These are phyloP conservation scores for Sphaeridia pumilis DNA, from an alignment of 2,888 invertebrate species.

Conservation along the genomic window DNA sequence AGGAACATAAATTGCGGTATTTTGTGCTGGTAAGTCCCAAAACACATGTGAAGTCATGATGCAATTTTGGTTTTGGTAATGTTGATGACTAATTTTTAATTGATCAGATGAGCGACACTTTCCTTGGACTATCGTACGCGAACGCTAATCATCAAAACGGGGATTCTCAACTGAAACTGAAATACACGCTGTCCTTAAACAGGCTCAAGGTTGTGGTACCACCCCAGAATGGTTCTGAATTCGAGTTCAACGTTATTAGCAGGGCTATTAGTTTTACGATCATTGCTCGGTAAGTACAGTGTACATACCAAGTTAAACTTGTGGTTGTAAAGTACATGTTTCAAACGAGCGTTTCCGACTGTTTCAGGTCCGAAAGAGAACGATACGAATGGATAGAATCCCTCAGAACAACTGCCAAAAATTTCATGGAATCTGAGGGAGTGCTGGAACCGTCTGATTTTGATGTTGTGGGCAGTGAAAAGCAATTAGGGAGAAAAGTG, in stretches of 20 bases:
- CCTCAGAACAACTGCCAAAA: slow-evolving; percentile 43
- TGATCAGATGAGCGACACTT: slow-evolving; percentile 43
- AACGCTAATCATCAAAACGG: slow-evolving; percentile 37
- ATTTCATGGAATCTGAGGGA: background rate
- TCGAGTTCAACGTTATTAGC: slow-evolving; percentile 48
- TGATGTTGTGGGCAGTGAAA: background rate
- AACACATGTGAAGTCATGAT: too few relatives aligned
- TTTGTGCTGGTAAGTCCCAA: slow-evolving; percentile 50
- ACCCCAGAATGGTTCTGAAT: slow-evolving; percentile 41
- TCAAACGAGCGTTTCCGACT: slow-evolving; percentile 3
- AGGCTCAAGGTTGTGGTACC: slow-evolving; percentile 45
- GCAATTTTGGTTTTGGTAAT: background rate
- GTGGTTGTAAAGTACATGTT: background rate
- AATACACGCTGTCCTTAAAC: slow-evolving; percentile 45
- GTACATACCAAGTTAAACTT: background rate
- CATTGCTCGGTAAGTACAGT: slow-evolving; percentile 42
- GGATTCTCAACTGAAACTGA: slow-evolving; percentile 38
- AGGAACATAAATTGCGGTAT: slow-evolving; percentile 50
- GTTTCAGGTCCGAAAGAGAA: slow-evolving; percentile 42
- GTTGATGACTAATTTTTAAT: slow-evolving; percentile 31
- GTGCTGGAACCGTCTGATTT: background rate
- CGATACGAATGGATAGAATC: slow-evolving; percentile 45
- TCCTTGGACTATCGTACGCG: slow-evolving; percentile 41
- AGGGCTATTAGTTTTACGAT: slow-evolving; percentile 47
- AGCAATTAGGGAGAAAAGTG: slow-evolving; percentile 39